These are phyloP conservation scores for Chauna torquata DNA, from an alignment of 2,113 vertebrate genomes.

Conservation along the genomic window DNA sequence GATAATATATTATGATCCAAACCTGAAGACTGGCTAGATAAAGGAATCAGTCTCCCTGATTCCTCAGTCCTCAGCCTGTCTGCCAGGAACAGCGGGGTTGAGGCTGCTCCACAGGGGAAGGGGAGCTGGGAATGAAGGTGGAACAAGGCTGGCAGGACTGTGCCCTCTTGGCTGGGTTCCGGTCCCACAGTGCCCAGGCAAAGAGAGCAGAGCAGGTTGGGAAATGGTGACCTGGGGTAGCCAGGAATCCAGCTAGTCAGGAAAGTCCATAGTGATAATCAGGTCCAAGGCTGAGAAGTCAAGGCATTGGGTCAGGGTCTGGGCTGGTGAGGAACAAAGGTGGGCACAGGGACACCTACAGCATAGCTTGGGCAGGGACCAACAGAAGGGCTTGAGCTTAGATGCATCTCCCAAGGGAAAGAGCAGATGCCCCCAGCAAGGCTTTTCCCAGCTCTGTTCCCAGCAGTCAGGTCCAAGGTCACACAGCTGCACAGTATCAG, in stretches of 20 bases:
- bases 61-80: not conserved
- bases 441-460: not conserved
- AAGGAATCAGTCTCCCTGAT: not conserved
- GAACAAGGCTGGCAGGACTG: not conserved
- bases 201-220: not conserved
- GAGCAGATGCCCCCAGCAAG: not conserved
- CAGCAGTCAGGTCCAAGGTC: not conserved
- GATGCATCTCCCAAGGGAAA: not conserved
- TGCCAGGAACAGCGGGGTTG: not conserved
- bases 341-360: not conserved
- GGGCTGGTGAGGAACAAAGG: not conserved
- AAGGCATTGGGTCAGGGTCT: not conserved
- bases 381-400: not conserved
- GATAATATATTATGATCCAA: not conserved
- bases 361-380: not conserved
- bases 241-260: not conserved
- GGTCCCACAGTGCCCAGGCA: not conserved
- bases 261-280: rapidly evolving
- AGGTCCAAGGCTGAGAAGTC: not conserved
- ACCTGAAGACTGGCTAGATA: not conserved
- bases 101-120: rapidly evolving
- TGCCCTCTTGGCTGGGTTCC: rapidly evolving
- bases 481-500: rapidly evolving
- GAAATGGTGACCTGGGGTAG: not conserved
- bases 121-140: not conserved